Conservation (phyloP, 2,113 vertebrate species). For the Heteronetta atricapilla region DNA sequence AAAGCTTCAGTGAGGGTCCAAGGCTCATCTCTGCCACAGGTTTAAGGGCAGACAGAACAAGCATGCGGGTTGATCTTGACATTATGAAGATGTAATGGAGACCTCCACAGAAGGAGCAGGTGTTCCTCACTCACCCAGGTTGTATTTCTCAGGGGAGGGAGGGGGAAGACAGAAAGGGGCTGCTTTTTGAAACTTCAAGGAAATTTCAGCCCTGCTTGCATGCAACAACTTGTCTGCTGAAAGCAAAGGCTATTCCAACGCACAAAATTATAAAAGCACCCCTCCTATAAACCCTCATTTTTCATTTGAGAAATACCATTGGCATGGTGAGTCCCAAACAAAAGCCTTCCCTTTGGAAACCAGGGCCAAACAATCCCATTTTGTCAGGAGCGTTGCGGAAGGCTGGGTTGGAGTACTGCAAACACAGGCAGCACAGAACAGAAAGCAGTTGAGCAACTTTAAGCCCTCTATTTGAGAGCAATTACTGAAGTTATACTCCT, state of each 20-base stretch:
- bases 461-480: not conserved
- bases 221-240: not conserved
- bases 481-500: not conserved
- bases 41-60: not conserved
- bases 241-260: not conserved
- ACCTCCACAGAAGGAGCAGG: not conserved
- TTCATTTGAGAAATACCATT: not conserved
- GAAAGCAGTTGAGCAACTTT: not conserved
- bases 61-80: not conserved
- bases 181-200: not conserved
- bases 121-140: not conserved
- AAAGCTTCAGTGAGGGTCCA: not conserved
- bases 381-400: not conserved
- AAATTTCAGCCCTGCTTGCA: not conserved
- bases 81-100: not conserved
- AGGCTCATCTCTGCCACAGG: not conserved
- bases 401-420: not conserved
- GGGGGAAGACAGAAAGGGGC: rapidly evolving
- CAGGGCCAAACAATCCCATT: not conserved
- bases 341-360: not conserved
- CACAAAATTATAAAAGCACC: not conserved
- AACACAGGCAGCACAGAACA: not conserved
- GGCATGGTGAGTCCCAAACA: not conserved
- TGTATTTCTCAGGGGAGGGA: not conserved
- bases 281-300: not conserved